These are phyloP conservation scores for Charina bottae DNA, from an alignment of 2,113 vertebrate species.

Conservation along the genomic window DNA sequence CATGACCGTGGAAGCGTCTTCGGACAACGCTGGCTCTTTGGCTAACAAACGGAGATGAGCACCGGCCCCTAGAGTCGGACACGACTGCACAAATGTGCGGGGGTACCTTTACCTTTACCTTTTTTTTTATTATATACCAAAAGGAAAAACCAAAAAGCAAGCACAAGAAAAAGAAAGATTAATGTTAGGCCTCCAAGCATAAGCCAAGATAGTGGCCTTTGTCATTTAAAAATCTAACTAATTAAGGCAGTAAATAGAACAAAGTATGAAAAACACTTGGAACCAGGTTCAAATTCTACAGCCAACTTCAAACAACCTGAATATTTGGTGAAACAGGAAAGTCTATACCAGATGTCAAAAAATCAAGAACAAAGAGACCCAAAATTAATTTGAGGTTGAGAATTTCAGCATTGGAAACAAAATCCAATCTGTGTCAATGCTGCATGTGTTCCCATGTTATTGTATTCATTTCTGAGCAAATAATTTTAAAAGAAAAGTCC, in stretches of 20 bases:
- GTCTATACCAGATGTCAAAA: neutral
- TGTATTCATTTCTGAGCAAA: neutral
- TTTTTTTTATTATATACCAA: neutral
- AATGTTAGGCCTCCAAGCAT: neutral
- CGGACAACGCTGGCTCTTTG: too few species aligned
- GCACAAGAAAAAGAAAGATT: neutral
- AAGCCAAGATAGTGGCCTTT: too few species aligned
- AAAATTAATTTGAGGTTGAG: neutral
- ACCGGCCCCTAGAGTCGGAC: too few species aligned
- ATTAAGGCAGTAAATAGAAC: neutral
- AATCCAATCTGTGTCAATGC: neutral
- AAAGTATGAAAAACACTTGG: neutral
- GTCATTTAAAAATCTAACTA: neutral
- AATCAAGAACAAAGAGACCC: neutral
- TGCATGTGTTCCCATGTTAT: neutral
- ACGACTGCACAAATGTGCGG: too few species aligned
- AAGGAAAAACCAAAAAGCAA: neutral
- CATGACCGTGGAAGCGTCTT: too few species aligned
- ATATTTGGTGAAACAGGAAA: too few species aligned
- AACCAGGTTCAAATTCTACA: neutral
- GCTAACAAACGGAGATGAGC: too few species aligned
- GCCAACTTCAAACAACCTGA: neutral
- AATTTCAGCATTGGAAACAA: neutral
- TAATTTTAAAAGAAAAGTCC: neutral
- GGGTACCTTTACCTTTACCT: too few species aligned